phyloP scores from a whole-genome alignment of 2,888 invertebrate genomes.

The Subacronicta megacephala region DNA sequence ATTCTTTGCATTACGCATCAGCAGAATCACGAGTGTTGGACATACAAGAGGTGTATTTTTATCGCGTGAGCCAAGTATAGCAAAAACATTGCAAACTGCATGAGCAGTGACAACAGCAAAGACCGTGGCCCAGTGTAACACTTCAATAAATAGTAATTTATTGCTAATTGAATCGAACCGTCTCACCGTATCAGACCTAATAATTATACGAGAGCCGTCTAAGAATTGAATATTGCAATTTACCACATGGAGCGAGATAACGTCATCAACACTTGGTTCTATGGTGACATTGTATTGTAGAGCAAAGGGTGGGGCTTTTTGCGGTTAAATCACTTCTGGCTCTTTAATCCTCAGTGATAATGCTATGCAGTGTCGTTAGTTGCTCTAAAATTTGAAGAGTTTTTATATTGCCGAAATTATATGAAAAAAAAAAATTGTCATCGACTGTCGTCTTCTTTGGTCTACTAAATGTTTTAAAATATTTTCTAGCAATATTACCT shows the following conservation, averaged over 20 bases:
- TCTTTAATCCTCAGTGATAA: too few species aligned
- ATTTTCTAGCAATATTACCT: too few species aligned
- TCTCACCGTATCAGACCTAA: slow-evolving; percentile 17
- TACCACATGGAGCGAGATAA: not conserved
- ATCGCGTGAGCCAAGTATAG: slow-evolving; percentile 14
- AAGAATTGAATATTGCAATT: slow-evolving; percentile 11
- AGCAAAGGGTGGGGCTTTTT: too few species aligned
- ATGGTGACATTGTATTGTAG: too few species aligned
- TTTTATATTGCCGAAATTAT: too few species aligned
- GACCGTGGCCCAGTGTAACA: slow-evolving; percentile 29
- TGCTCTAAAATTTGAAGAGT: too few species aligned
- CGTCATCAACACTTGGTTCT: not conserved
- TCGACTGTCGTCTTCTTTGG: too few species aligned
- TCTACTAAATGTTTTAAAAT: too few species aligned
- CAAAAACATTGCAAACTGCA: slow-evolving; percentile 24
- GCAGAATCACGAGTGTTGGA: slow-evolving; percentile 11
- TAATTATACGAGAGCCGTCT: not conserved
- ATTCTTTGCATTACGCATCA: slow-evolving; percentile 8
- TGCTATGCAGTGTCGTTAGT: too few species aligned
- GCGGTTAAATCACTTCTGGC: too few species aligned
- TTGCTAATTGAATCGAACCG: slow-evolving; percentile 20
- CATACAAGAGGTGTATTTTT: slow-evolving; percentile 11
- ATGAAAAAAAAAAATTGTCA: too few species aligned
- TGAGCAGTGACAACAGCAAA: slow-evolving; percentile 19
- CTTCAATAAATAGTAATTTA: slow-evolving; percentile 27